Evolutionary conservation across 92 coral and sea anemone genomes (phyloP).

Genomic region (Porites divaricata): DNA sequence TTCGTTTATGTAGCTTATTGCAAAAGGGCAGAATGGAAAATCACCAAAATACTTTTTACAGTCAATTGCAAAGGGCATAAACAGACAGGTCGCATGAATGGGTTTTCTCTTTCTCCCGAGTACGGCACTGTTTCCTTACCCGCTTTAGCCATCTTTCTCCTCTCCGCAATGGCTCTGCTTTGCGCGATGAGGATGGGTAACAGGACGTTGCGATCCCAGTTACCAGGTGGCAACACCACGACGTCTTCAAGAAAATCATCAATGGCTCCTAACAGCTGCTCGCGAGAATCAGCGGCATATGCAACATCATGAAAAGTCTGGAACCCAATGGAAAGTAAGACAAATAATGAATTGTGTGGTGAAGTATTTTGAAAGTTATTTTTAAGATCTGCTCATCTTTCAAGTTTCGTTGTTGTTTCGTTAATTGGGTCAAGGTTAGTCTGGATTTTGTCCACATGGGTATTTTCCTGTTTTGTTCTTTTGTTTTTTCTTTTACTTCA

Average conservation of each 20-base stretch:
- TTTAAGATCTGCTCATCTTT: no score
- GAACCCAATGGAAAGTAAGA: not conserved
- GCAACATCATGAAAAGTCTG: slow-evolving; percentile 97
- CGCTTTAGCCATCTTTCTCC: slow-evolving; percentile 82
- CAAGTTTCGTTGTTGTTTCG: no score
- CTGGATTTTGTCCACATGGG: no score
- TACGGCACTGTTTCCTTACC: slow-evolving; percentile 38
- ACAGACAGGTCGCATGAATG: not conserved
- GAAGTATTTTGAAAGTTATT: no score
- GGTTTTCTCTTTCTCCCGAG: not conserved
- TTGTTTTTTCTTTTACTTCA: no score
- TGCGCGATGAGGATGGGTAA: slow-evolving; percentile 90
- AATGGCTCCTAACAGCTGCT: slow-evolving; percentile 81
- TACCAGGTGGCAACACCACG: slow-evolving; percentile 96
- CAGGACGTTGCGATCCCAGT: slow-evolving; percentile 93
- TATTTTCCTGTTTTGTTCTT: no score
- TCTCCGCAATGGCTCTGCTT: slow-evolving; percentile 84
- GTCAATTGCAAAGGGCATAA: no score
- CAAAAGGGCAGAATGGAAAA: no score
- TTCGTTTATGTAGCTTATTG: no score
- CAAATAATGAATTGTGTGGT: no score
- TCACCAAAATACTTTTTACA: no score
- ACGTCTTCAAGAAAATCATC: slow-evolving; percentile 96
- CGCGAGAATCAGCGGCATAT: slow-evolving; percentile 87
- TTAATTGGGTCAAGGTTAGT: no score